Evolutionary conservation across 1,140 invertebrate genomes (phyloP).

Genomic region (Drosophila teissieri): DNA sequence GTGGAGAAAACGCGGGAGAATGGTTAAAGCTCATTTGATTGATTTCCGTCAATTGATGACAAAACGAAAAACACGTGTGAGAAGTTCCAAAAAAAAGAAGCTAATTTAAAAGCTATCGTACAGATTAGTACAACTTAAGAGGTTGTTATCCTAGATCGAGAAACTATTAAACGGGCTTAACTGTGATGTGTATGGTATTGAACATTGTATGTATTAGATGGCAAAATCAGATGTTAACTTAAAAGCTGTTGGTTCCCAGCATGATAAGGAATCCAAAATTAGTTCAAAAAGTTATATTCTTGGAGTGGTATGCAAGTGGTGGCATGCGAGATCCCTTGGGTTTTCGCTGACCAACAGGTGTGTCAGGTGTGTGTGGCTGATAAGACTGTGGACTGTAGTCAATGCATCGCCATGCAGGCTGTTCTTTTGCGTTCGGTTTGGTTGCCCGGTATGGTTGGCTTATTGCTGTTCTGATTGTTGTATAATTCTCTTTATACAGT

Average conservation of each 20-base stretch:
- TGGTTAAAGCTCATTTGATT: conserved; percentile 25
- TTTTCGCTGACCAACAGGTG: conserved; percentile 6
- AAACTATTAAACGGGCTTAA: neutral
- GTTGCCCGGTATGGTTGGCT: conserved; percentile 39
- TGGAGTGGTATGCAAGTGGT: neutral
- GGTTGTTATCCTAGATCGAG: neutral
- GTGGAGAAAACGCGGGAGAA: conserved; percentile 2
- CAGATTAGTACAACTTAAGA: neutral
- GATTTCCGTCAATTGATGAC: conserved; percentile 31
- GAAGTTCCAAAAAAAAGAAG: conserved; percentile 1
- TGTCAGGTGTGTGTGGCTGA: neutral
- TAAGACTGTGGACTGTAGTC: conserved; percentile 4
- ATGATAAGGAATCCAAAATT: conserved; percentile 71
- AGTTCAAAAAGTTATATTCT: conserved; percentile 8
- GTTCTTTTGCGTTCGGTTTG: conserved; percentile 1
- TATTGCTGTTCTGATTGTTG: conserved; percentile 45
- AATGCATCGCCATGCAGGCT: neutral
- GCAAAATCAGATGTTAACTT: neutral
- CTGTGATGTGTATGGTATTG: neutral
- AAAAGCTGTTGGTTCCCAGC: conserved; percentile 18
- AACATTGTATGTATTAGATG: no score
- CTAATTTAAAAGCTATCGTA: neutral
- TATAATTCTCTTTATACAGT: conserved; percentile 44
- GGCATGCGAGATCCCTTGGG: conserved; percentile 6
- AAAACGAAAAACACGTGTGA: conserved; percentile 24